phyloP scores from a whole-genome alignment of 23 tunicate species.

The Ciona savignyi region DNA sequence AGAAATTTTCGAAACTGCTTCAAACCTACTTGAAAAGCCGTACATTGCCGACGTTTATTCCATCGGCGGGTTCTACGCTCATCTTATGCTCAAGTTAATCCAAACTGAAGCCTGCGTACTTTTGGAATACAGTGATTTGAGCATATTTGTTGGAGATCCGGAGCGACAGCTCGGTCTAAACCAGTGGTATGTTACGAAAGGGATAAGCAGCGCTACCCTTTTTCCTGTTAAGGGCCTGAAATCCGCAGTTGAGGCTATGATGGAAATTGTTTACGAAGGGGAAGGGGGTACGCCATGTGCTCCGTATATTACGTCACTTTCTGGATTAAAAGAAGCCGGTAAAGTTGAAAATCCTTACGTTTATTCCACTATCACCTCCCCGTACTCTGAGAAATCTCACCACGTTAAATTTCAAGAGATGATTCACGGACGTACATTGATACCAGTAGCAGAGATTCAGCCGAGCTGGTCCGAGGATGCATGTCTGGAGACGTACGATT shows the following conservation, averaged over 20 bases:
- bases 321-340: not conserved
- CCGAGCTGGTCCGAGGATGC: not conserved
- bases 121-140: not conserved
- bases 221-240: constrained; percentile 26
- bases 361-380: not conserved
- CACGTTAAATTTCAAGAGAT: not conserved
- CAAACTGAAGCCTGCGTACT: constrained; percentile 40
- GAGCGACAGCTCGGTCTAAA: constrained; percentile 18
- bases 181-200: constrained; percentile 48
- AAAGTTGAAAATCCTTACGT: not conserved
- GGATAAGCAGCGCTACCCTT: constrained; percentile 5
- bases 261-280: constrained; percentile 65
- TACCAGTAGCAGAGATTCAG: not conserved
- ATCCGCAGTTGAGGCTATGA: constrained; percentile 44
- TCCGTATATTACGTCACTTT: not conserved
- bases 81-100: constrained; percentile 25
- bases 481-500: not conserved
- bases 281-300: constrained; percentile 53
- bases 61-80: constrained; percentile 48
- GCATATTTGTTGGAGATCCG: constrained; percentile 33
- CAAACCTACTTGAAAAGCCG: constrained; percentile 11
- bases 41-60: constrained; percentile 19
- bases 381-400: not conserved
- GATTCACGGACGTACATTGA: not conserved
- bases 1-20: not conserved